A percentile compares a stretch with the other conserved stretches of the same genome.
Evolutionary conservation across 1,140 invertebrate genomes (phyloP).

Genomic region (Bombus affinis): DNA sequence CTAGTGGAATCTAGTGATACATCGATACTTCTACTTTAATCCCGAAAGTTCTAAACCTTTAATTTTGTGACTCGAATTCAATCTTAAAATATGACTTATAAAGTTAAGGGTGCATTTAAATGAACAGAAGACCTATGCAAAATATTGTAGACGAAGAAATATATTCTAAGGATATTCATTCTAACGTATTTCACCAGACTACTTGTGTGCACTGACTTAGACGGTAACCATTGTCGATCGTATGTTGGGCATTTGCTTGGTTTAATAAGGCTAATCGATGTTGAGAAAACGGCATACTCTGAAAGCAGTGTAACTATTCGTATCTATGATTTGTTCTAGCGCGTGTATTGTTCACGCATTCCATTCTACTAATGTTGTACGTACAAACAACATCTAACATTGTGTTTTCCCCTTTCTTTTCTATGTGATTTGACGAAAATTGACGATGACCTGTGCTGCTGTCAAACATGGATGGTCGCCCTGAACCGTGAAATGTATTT

Average conservation of each 20-base stretch:
- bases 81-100: constrained; percentile 5
- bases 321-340: constrained; percentile 48
- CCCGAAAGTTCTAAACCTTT: not conserved
- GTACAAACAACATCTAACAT: constrained; percentile 77
- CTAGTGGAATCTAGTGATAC: not conserved
- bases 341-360: constrained; percentile 52
- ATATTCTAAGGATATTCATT: not conserved
- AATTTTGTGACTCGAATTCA: constrained; percentile 8
- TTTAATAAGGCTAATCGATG: constrained; percentile 60
- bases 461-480: constrained; percentile 82
- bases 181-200: not conserved
- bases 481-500: constrained; percentile 74
- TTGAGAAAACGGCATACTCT: constrained; percentile 28
- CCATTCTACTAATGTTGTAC: constrained; percentile 51
- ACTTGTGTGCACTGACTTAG: not conserved
- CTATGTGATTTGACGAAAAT: constrained; percentile 83
- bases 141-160: not conserved
- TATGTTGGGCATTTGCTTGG: constrained; percentile 79
- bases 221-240: not conserved
- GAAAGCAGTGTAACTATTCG: constrained; percentile 33
- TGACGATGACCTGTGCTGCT: constrained; percentile 83
- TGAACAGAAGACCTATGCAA: not conserved
- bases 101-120: not conserved
- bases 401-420: constrained; percentile 83
- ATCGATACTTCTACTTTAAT: not conserved